Conservation (phyloP, 2,888 invertebrate species). For the Torymus aiolomorphi region DNA sequence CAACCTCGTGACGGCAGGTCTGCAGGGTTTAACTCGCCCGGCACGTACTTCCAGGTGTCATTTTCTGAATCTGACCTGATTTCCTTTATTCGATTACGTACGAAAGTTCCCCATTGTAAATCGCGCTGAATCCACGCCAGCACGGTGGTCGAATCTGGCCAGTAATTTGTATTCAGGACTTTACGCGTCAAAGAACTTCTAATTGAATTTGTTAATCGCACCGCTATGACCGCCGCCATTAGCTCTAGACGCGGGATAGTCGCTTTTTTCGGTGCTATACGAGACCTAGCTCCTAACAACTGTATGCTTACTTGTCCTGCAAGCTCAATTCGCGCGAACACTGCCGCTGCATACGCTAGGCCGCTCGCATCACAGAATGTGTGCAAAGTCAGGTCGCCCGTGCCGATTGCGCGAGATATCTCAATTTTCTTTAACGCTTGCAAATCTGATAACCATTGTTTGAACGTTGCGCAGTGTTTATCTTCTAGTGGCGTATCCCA, state of each 20-base stretch:
- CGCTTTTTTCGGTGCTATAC: conserved; percentile 64
- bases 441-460: conserved; percentile 39
- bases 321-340: no score
- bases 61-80: conserved; percentile 58
- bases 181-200: conserved; percentile 27
- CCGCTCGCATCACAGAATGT: no score
- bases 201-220: no score
- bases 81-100: conserved; percentile 64
- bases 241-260: conserved; percentile 68
- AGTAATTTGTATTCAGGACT: conserved; percentile 57
- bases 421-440: conserved; percentile 52
- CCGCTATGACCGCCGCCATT: conserved; percentile 64
- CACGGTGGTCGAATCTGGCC: conserved; percentile 65
- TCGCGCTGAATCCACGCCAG: conserved; percentile 63
- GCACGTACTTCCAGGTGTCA: conserved; percentile 62
- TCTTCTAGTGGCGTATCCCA: conserved; percentile 59
- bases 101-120: conserved; percentile 63
- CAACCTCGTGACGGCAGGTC: no score
- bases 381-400: no score
- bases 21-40: no score
- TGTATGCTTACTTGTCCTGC: conserved; percentile 60
- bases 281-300: conserved; percentile 61
- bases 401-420: conserved; percentile 57
- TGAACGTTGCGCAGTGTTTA: conserved; percentile 35
- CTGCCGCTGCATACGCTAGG: no score